Evolutionary conservation across 1,140 invertebrate species (phyloP), one percentile per base, ranked within the genome.

Genomic region (Oryzaephilus surinamensis): DNA sequence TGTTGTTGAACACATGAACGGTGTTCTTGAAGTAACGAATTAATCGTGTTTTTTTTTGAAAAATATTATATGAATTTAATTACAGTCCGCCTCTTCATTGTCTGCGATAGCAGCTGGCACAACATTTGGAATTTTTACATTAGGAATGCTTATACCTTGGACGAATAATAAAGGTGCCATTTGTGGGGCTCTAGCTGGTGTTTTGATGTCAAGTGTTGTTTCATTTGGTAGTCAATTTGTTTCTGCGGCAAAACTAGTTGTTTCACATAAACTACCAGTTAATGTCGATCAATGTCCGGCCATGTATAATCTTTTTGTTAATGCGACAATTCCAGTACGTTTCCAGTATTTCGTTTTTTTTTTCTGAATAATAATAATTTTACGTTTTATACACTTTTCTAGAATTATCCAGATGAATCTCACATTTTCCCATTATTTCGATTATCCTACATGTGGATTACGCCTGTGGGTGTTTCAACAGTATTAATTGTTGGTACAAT

Each of bases 71-170:
- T 21, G 13, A 28, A 33, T 28, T 41, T 37, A 27, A 17, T 43
- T 49, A 31, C 46, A 85, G 81, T 74, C 85, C 27, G 83, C 84
- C 1, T 76, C 81, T 23, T 80, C 82, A 37, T 63, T 88, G 28
- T 82, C 84, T 33, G 82, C 85, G 2, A 84, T 91, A 43, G 79
- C 86, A 8, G 79, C 84, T 12, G 86, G 85, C 4, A 82, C 85
- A 11, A 77, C 86, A 0, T 80, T 90, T 41, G 88, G 87, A 2
- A 69, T 91, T 10, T 94, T 92, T 58, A 80, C 80, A 0, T 62
- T 93, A 7, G 89, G 88, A 41, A 86, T 92, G 74, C 67, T 83
- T 26, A 73, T 85, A 49, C 87, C 85, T 12, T 88, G 81, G 77
- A 74, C 82, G 14, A 89, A 87, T 54, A 71, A 71, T 2, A 70